Percentiles rank a stretch among this genome's conserved stretches.
Conservation (phyloP, 2,888 invertebrate genomes). For the Pelosia muscerda region DNA sequence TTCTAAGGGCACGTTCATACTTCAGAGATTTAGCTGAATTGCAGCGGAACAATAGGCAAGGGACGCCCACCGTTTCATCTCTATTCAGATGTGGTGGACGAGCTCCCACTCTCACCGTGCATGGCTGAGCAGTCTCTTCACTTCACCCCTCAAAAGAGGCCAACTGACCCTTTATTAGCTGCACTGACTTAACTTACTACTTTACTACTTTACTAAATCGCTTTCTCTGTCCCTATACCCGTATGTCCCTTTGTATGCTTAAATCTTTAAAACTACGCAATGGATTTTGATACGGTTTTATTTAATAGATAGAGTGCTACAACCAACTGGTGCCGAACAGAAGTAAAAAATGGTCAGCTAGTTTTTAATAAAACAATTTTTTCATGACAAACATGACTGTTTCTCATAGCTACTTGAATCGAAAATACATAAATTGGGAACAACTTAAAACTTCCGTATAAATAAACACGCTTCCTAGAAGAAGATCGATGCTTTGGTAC, state of each 20-base stretch:
- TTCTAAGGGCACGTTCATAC: neutral
- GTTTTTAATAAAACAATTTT: too few species aligned
- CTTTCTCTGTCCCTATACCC: too few species aligned
- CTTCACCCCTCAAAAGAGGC: neutral
- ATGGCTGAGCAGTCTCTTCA: neutral
- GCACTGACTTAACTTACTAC: neutral
- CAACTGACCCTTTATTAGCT: neutral
- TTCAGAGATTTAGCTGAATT: neutral
- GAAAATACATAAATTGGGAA: neutral
- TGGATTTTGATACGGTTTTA: too few species aligned
- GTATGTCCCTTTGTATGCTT: too few species aligned
- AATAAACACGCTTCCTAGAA: neutral
- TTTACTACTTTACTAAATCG: too few species aligned
- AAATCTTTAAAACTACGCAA: too few species aligned
- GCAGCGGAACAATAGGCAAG: neutral
- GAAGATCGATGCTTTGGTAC: neutral
- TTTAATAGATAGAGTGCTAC: too few species aligned
- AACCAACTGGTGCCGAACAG: too few species aligned
- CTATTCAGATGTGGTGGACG: neutral
- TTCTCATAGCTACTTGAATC: too few species aligned
- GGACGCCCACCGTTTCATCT: neutral
- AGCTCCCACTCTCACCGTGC: neutral
- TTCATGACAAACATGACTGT: too few species aligned
- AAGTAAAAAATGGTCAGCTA: too few species aligned
- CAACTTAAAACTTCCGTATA: neutral